A percentile compares a stretch with the other conserved stretches of the same genome.
phyloP scores from a whole-genome alignment of 2,888 invertebrate genomes.

The Deilephila elpenor region DNA sequence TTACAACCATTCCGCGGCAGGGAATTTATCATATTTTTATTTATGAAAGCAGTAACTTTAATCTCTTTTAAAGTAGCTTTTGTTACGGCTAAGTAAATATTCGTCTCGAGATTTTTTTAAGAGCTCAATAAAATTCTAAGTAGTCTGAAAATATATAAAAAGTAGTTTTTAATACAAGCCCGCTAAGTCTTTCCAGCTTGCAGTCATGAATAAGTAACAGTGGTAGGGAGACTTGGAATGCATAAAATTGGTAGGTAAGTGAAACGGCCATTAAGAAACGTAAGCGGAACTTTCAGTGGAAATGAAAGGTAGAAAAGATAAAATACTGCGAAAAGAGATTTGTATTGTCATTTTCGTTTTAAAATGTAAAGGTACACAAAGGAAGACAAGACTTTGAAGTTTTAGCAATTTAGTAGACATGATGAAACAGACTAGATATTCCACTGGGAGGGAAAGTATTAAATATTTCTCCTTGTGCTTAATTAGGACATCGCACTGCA shows the following conservation, averaged over 20 bases:
- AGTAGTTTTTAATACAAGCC: no score
- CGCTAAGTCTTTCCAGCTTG: constrained; percentile 36
- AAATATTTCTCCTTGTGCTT: no score
- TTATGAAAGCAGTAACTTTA: constrained; percentile 20
- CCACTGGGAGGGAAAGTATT: no score
- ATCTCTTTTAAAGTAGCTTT: constrained; percentile 22
- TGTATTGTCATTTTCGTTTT: no score
- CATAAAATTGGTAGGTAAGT: background rate
- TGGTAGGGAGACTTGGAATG: background rate
- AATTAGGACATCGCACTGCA: no score
- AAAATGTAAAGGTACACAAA: no score
- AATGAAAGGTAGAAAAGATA: background rate
- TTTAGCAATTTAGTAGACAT: no score
- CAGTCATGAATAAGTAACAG: constrained; percentile 47
- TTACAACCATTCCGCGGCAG: background rate
- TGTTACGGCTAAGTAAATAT: constrained; percentile 28
- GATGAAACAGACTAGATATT: no score
- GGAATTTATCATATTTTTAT: constrained; percentile 9
- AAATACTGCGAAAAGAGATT: no score
- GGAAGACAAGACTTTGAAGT: no score
- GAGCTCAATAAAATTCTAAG: constrained; percentile 44
- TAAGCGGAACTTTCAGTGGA: background rate
- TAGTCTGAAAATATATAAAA: constrained; percentile 36
- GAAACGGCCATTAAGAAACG: background rate
- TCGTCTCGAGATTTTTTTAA: constrained; percentile 39